Conservation (phyloP, 2,888 invertebrate genomes). For the Eristalinus sepulchralis region DNA sequence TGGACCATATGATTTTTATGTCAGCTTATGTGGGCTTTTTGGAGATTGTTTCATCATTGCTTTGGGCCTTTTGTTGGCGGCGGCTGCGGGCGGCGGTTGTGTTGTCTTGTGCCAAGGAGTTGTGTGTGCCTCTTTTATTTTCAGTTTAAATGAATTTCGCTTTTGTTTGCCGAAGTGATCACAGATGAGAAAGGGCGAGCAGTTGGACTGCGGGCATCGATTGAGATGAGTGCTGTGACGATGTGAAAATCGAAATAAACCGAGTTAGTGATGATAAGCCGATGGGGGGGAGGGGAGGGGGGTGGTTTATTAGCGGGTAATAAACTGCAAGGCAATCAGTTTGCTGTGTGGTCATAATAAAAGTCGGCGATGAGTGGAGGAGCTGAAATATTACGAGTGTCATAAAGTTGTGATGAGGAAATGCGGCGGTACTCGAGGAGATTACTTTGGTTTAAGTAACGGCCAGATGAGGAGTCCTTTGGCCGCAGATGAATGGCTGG, state of each 20-base stretch:
- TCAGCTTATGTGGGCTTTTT: constrained; percentile 64
- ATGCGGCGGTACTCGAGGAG: background rate
- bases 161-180: background rate
- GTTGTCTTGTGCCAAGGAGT: background rate
- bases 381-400: background rate
- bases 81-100: no score
- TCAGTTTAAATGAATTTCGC: background rate
- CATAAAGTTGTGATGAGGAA: background rate
- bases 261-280: background rate
- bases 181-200: constrained; percentile 1
- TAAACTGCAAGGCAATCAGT: background rate
- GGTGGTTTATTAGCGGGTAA: background rate
- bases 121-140: background rate
- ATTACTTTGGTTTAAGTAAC: background rate
- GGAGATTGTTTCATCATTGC: constrained; percentile 54
- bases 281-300: background rate
- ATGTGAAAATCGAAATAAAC: background rate
- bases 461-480: background rate
- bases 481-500: background rate
- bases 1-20: constrained; percentile 68
- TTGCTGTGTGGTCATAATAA: background rate
- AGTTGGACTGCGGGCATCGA: background rate
- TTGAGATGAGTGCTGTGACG: constrained; percentile 12
- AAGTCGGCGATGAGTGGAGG: background rate
- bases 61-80: constrained; percentile 11